Conservation (phyloP, 2,797 vertebrate species). For the Lutjanus campechanus region DNA sequence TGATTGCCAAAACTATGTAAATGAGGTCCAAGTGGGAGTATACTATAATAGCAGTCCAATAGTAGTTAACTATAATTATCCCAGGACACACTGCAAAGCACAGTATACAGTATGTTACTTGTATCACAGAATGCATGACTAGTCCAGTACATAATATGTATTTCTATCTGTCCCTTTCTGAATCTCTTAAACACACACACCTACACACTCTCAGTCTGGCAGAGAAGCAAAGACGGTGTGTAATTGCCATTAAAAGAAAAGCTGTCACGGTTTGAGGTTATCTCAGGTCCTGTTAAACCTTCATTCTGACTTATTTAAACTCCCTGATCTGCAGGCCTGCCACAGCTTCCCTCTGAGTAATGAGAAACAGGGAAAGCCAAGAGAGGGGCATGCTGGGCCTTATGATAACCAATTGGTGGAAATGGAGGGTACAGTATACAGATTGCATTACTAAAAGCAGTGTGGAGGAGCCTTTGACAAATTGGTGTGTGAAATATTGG, state of each 20-base stretch:
- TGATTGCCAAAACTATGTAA: neutral
- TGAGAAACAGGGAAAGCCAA: conserved; percentile 49
- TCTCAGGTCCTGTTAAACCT: conserved; percentile 48
- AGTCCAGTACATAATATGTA: neutral
- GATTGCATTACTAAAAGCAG: conserved; percentile 35
- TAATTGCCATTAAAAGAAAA: conserved; percentile 57
- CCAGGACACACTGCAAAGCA: neutral
- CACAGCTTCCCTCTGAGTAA: conserved; percentile 44
- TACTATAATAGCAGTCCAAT: too few relatives aligned
- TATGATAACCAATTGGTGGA: conserved; percentile 49
- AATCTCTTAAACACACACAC: conserved; percentile 27
- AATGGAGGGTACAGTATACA: conserved; percentile 50
- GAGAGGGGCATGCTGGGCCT: conserved; percentile 29
- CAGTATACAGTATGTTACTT: neutral
- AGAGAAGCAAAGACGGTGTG: conserved; percentile 11
- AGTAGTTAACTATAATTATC: too few relatives aligned
- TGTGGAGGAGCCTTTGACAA: conserved; percentile 34
- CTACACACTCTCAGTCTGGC: neutral
- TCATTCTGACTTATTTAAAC: conserved; percentile 49
- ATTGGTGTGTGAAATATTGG: conserved; percentile 54
- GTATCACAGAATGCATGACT: neutral
- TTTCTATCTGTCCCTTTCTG: neutral
- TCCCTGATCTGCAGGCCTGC: conserved; percentile 33
- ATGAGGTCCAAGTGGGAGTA: neutral
- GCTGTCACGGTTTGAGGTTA: conserved; percentile 55